Percentiles rank a stretch among this genome's conserved stretches.
Conservation (phyloP, 2,888 invertebrate species). For the Stenodera caucasica region DNA sequence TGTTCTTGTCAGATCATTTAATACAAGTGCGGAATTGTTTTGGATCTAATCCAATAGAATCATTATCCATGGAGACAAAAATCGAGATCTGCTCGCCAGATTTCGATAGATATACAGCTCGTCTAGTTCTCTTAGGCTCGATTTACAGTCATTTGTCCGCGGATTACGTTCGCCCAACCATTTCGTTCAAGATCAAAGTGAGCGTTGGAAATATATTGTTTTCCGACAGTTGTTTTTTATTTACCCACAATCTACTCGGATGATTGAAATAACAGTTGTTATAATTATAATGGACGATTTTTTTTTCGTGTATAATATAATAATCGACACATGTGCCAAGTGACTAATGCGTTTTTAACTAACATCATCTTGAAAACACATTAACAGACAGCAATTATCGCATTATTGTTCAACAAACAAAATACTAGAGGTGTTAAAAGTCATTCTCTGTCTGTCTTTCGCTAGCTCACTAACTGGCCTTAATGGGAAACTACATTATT, state of each 20-base stretch:
- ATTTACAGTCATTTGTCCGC: slow-evolving; percentile 38
- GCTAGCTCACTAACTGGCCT: neutral
- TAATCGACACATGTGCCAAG: slow-evolving; percentile 2
- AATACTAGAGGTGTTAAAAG: slow-evolving; percentile 4
- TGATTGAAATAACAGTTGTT: no score
- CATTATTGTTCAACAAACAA: slow-evolving; percentile 2
- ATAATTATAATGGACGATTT: no score
- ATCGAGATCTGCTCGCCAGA: neutral
- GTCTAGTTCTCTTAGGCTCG: slow-evolving; percentile 18
- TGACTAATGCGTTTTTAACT: slow-evolving; percentile 28
- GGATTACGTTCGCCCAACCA: slow-evolving; percentile 30
- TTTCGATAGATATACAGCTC: neutral
- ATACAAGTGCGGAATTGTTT: slow-evolving; percentile 38
- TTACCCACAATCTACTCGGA: no score
- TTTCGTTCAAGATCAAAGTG: slow-evolving; percentile 5
- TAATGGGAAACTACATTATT: slow-evolving; percentile 17
- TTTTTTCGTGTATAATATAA: no score
- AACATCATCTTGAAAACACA: slow-evolving; percentile 18
- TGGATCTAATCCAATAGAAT: slow-evolving; percentile 39
- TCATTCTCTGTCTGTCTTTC: no score
- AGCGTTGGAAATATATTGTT: no score
- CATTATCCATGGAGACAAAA: neutral
- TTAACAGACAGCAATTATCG: slow-evolving; percentile 31
- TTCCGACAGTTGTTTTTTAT: no score
- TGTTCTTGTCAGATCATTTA: slow-evolving; percentile 38